Base-by-base conservation (phyloP, 2,113 vertebrate genomes). In the Scomber japonicus region DNA sequence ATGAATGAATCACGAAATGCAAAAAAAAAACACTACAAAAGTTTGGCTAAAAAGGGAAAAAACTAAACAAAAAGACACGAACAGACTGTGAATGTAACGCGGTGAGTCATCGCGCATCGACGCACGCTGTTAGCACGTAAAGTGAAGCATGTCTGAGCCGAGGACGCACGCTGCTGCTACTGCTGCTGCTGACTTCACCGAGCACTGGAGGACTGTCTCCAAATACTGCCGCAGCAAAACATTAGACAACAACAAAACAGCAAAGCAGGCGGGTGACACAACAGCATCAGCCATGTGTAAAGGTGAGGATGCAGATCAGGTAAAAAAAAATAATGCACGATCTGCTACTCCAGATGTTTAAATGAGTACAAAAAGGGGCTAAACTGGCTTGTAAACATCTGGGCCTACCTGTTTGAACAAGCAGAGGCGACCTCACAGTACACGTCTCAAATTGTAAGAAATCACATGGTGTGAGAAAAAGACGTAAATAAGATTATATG, bases 301-400 rank as follows among this genome's bases (percentile, higher is more conserved):
- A 79, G 93, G 94, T 93, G 85, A 92, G 78, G 9, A 13, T 59
- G 53, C n/a, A 3, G 40, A 10, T 60, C 0, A 11, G 15, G 27
- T 24, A 13, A 8, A 51, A 27, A 2, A 51, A 27, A 3, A 9
- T 11, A 6, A 0, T 3, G 13, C 8, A 15, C 5, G 45, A 53
- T 60, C 54, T 21, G 51, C 13, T 21, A 14, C 31, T 45, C 44
- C 16, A n/a, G 5, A n/a, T 0, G 9, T 6, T 2, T 3, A 0
- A 40, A 2, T 3, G 2, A 40, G 24, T 27, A 27, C 24, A 40
- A 40, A 8, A 16, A 17, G n/a, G 24, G 24, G 30, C 17, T 3
- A 19, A 48, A 24, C 17, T 6, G 50, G 4, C 0, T 14, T 16
- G 7, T 0, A n/a, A 21, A 19, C 24, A 48, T 5, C 3, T 0